Conservation (phyloP, 2,888 invertebrate species). For the Ochropacha duplaris region DNA sequence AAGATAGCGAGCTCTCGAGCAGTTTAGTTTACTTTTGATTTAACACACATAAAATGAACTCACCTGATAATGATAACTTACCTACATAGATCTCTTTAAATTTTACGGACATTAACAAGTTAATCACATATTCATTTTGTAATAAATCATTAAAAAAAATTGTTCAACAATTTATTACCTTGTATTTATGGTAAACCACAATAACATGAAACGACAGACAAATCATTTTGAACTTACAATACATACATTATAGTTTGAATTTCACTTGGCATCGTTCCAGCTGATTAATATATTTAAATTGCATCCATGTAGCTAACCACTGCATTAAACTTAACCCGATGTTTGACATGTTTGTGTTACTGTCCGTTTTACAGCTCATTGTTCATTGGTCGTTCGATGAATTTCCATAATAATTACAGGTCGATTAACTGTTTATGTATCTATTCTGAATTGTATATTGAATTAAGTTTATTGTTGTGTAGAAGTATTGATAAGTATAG, state of each 20-base stretch:
- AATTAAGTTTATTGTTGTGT: not conserved
- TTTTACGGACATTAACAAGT: too few species aligned
- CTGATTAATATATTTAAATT: slow-evolving; percentile 15
- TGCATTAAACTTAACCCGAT: not conserved
- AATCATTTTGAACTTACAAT: not conserved
- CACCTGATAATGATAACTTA: too few species aligned
- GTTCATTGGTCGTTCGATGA: not conserved
- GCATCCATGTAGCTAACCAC: not conserved
- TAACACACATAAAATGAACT: too few species aligned
- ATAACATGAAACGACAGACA: too few species aligned
- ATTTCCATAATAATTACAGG: not conserved
- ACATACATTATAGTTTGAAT: slow-evolving; percentile 11
- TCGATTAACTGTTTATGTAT: not conserved
- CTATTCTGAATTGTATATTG: not conserved
- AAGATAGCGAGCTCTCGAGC: too few species aligned
- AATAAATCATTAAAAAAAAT: too few species aligned
- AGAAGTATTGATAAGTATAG: not conserved
- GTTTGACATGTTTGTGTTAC: not conserved
- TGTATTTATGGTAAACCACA: too few species aligned
- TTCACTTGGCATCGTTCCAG: slow-evolving; percentile 10
- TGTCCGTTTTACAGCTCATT: not conserved
- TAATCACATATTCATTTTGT: too few species aligned
- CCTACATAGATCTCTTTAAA: too few species aligned
- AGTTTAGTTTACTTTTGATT: too few species aligned
- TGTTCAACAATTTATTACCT: too few species aligned